Conservation (phyloP, 2,888 invertebrate genomes). For the Strigamia transsilvanica region DNA sequence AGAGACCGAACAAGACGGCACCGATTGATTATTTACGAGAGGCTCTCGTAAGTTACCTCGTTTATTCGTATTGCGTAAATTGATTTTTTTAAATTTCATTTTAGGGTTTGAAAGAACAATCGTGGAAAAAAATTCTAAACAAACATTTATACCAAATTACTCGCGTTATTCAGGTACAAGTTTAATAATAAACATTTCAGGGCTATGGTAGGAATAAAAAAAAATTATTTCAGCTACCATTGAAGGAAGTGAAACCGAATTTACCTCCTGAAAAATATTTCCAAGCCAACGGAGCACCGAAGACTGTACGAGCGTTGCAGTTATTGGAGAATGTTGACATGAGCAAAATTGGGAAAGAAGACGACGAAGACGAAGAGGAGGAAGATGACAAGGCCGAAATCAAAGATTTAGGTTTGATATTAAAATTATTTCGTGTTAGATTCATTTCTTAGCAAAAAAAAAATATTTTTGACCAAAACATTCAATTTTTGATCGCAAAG, state of each 20-base stretch:
- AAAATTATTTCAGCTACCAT: background rate
- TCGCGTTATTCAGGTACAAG: background rate
- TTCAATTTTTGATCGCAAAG: too few relatives aligned
- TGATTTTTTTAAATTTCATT: background rate
- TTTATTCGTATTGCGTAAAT: background rate
- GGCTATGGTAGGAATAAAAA: background rate
- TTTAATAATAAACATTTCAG: background rate
- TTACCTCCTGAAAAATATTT: constrained; percentile 6
- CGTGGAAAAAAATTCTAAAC: background rate
- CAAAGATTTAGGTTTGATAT: background rate
- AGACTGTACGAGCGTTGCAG: background rate
- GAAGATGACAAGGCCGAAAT: background rate
- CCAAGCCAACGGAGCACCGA: background rate
- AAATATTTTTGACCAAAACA: too few relatives aligned
- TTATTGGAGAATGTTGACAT: constrained; percentile 29
- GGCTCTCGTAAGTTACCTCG: constrained; percentile 68
- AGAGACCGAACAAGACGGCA: constrained; percentile 66
- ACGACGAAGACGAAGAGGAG: constrained; percentile 44
- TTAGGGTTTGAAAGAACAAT: constrained; percentile 19
- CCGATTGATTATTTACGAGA: constrained; percentile 66
- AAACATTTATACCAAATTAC: constrained; percentile 1
- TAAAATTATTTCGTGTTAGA: background rate
- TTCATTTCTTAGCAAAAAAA: too few relatives aligned
- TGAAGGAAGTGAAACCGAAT: constrained; percentile 32
- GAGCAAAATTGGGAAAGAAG: constrained; percentile 27